Conservation (phyloP, 1,140 invertebrate species). For the Achroia grisella region DNA sequence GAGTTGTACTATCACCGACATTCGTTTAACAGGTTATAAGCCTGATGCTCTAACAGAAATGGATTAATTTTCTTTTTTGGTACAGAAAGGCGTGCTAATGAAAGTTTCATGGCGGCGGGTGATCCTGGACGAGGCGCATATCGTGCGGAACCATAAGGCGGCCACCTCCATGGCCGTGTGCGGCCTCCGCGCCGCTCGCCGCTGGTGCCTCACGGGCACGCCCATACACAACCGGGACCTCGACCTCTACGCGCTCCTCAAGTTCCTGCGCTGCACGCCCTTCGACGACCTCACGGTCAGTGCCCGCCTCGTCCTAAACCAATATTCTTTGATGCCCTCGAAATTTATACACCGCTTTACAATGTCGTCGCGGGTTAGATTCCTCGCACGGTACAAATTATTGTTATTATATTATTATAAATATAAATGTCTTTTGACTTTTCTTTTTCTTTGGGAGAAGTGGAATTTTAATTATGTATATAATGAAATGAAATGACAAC, state of each 20-base stretch:
- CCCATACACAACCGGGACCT: constrained; percentile 95
- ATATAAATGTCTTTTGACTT: too few species aligned
- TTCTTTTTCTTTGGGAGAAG: too few species aligned
- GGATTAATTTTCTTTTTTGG: background rate
- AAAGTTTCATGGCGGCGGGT: constrained; percentile 87
- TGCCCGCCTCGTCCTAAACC: too few species aligned
- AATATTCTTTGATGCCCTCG: too few species aligned
- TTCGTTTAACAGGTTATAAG: too few species aligned
- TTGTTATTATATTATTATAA: too few species aligned
- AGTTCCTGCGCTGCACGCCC: constrained; percentile 88
- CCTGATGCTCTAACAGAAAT: too few species aligned
- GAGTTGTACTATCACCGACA: too few species aligned
- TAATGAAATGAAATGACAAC: too few species aligned
- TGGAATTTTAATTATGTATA: too few species aligned
- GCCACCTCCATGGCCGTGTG: constrained; percentile 82
- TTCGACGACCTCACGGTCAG: constrained; percentile 86
- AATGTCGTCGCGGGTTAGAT: background rate
- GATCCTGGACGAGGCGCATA: constrained; percentile 95
- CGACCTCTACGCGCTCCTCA: constrained; percentile 91
- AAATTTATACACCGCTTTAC: too few species aligned
- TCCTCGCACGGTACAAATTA: too few species aligned
- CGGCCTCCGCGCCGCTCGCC: constrained; percentile 74
- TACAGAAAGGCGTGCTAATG: constrained; percentile 73
- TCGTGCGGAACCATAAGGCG: constrained; percentile 90
- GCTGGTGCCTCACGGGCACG: constrained; percentile 95